These are phyloP conservation scores for Ianthella basta DNA, from an alignment of 37 sponge, comb jelly and placozoan species.

Conservation along the genomic window DNA sequence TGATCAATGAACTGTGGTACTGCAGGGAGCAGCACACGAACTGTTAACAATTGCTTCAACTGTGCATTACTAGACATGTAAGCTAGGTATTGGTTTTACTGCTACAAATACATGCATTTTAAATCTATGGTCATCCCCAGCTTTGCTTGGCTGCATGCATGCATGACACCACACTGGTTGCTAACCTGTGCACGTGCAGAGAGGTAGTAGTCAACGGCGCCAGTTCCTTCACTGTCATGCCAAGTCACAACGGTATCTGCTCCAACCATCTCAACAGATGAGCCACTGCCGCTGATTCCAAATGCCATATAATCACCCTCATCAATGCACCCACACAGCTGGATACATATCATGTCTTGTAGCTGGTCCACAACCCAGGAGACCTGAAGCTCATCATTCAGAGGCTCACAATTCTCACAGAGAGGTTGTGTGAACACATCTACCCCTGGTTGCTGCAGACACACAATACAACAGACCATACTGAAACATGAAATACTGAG, in stretches of 20 bases:
- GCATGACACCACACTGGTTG: not conserved
- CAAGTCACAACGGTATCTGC: constrained; percentile 65
- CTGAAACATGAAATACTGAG: too few species aligned
- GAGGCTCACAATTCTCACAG: constrained; percentile 23
- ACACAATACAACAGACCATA: too few species aligned
- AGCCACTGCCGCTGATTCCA: constrained; percentile 64
- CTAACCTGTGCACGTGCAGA: not conserved
- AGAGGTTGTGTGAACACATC: not conserved
- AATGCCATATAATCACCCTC: constrained; percentile 62
- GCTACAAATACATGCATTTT: too few species aligned
- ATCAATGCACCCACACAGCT: constrained; percentile 47
- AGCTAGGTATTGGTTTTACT: too few species aligned
- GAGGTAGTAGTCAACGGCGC: constrained; percentile 23
- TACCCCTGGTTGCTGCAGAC: too few species aligned
- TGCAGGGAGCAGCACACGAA: too few species aligned
- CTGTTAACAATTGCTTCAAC: too few species aligned
- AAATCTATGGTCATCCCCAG: too few species aligned
- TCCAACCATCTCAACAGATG: constrained; percentile 44
- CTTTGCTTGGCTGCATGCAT: too few species aligned
- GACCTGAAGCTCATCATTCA: not conserved
- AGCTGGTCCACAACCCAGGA: constrained; percentile 11
- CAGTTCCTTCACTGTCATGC: not conserved
- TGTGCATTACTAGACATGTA: too few species aligned
- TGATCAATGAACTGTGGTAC: too few species aligned
- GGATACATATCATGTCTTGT: not conserved